These are phyloP conservation scores for Pseudocheirus occidentalis DNA, from an alignment of 2,797 vertebrate genomes.

Conservation along the genomic window DNA sequence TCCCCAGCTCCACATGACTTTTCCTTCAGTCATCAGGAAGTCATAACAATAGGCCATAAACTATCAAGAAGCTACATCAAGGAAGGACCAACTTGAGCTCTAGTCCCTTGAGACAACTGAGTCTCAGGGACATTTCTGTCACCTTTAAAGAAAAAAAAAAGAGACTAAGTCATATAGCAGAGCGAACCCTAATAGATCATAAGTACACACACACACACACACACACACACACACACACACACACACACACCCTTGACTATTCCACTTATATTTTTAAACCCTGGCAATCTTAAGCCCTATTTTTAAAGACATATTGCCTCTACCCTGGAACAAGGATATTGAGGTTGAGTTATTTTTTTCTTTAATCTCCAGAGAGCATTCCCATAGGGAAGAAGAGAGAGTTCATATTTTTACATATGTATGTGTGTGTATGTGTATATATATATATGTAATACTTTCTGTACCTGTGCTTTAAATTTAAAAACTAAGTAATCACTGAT, in stretches of 20 bases:
- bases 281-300: not conserved
- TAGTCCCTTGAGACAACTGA: not conserved
- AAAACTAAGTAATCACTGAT: conserved; percentile 23
- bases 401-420: not conserved
- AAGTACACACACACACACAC: not conserved
- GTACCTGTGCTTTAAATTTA: not conserved
- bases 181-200: not conserved
- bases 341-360: not conserved
- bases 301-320: not conserved
- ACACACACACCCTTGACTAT: not conserved
- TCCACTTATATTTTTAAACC: not conserved
- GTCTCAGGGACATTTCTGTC: not conserved
- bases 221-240: not conserved
- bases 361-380: not conserved
- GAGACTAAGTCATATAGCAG: not conserved
- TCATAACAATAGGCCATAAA: not conserved
- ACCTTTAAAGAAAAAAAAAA: not conserved
- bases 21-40: not conserved
- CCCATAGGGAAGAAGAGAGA: not conserved
- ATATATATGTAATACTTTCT: too few relatives aligned
- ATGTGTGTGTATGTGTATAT: too few relatives aligned
- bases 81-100: not conserved
- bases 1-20: not conserved
- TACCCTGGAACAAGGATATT: not conserved
- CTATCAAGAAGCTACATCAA: not conserved